phyloP scores from a whole-genome alignment of 2,113 vertebrate genomes.

The Callochromis pleurospilus region DNA sequence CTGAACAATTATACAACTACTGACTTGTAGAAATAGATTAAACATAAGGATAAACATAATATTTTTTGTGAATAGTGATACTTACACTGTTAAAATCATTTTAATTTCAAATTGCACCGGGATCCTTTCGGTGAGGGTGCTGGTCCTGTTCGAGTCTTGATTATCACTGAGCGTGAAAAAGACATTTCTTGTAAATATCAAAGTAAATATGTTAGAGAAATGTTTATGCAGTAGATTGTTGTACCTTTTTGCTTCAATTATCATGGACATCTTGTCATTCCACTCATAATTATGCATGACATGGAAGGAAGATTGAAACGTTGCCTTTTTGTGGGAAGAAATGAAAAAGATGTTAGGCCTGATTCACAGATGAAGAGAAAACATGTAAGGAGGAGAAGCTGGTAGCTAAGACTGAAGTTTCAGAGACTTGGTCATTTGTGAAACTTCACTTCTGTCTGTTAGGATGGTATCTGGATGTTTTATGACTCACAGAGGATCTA shows the following conservation, averaged over 20 bases:
- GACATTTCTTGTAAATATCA: neutral
- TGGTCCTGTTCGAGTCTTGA: conserved; percentile 5
- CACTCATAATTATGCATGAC: conserved; percentile 19
- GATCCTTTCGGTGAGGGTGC: conserved; percentile 17
- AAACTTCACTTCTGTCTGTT: neutral
- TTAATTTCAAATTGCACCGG: conserved; percentile 56
- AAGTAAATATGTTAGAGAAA: neutral
- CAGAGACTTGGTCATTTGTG: neutral
- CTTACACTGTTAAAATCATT: conserved; percentile 60
- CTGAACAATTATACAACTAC: neutral
- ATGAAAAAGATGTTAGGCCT: neutral
- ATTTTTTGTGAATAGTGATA: neutral
- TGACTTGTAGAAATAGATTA: neutral
- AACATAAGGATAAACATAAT: neutral
- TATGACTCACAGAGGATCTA: conserved; percentile 42
- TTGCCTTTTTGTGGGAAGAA: conserved; percentile 21
- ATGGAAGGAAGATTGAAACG: conserved; percentile 42
- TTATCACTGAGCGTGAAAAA: conserved; percentile 61
- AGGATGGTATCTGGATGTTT: neutral
- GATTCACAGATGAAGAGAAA: neutral
- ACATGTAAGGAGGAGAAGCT: too few relatives aligned
- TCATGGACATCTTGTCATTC: conserved; percentile 47
- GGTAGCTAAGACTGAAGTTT: neutral
- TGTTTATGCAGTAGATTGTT: neutral
- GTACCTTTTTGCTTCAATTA: conserved; percentile 59